Percentiles rank a stretch among this genome's conserved stretches.
phyloP scores from a whole-genome alignment of 2,113 vertebrate species.

The Piaya cayana region DNA sequence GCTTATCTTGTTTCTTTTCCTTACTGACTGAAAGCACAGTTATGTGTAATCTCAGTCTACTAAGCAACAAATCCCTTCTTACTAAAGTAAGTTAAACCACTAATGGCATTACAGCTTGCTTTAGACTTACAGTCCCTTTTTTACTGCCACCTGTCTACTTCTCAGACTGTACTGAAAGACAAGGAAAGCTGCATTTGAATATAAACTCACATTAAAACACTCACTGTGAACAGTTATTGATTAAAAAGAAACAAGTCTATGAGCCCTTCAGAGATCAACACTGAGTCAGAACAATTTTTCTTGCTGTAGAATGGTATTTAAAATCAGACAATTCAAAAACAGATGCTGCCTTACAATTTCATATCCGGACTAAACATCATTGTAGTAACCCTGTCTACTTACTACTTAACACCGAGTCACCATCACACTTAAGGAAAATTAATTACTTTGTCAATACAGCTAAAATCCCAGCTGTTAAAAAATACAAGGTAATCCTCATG shows the following conservation, averaged over 20 bases:
- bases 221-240: not conserved
- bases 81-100: conserved; percentile 55
- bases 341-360: not conserved
- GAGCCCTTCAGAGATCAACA: not conserved
- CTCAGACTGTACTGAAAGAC: not conserved
- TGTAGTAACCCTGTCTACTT: not conserved
- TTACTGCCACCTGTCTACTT: conserved; percentile 58
- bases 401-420: not conserved
- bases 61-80: conserved; percentile 56
- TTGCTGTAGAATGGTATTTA: not conserved
- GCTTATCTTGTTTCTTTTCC: not conserved
- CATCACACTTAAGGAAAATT: conserved; percentile 2
- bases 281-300: not conserved
- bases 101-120: conserved; percentile 58
- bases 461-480: not conserved
- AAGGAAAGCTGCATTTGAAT: not conserved
- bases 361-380: not conserved
- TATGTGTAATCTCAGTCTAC: not conserved
- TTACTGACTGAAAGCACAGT: not conserved
- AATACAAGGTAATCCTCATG: not conserved
- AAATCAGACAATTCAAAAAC: not conserved
- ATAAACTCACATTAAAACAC: not conserved
- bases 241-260: not conserved
- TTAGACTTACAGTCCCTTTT: conserved; percentile 46
- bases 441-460: not conserved